Evolutionary conservation across 2,888 invertebrate genomes (phyloP), one percentile per base, ranked within the genome.

Genomic region (Rhimphoctona megacephalus): DNA sequence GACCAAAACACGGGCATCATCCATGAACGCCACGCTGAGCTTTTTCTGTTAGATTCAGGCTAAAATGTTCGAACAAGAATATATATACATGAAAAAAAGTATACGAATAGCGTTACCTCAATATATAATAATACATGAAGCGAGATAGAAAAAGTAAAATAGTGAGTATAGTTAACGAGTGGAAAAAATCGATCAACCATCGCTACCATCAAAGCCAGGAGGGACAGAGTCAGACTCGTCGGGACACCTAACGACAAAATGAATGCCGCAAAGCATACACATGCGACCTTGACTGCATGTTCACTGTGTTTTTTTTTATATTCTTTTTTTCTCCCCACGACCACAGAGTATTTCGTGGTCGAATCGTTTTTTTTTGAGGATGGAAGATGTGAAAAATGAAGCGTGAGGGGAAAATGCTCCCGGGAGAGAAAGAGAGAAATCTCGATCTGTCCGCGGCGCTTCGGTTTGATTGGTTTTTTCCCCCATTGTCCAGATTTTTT

Each of bases 401-500:
- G 57, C 78, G 49, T 22, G 25, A 74, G 72, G 39, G 69, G 61
- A 33, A 78, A 36, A 83, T 36, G 57, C 43, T 46, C 36, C 43
- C 52, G 39, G 54, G 33, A 74, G 79, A 83, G 72, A 74, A 49
- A 81, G 52, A 57, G 73, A 73, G 54, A 57, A 46, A 83, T 72
- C 22, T 61, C 78, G 57, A 70, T 70, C 77, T 77, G 85, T 76
- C 33, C 81, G 36, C 82, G 82, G 78, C 52, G 78, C 76, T 85
- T 83, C 79, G 74, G 74, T 85, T 85, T 83, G 83, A 83, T 85
- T 85, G 85, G 43, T 85, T 85, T 85, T 70, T 83, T 85, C 83
- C 57, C 57, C 83, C 70, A 80, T 79, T 54, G 74, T 83, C 67
- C 79, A 67, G 64, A 74, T 76, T 85, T 85, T 82, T 79, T 83